phyloP scores from a whole-genome alignment of 92 coral and sea anemone species.

The Ricordea florida region DNA sequence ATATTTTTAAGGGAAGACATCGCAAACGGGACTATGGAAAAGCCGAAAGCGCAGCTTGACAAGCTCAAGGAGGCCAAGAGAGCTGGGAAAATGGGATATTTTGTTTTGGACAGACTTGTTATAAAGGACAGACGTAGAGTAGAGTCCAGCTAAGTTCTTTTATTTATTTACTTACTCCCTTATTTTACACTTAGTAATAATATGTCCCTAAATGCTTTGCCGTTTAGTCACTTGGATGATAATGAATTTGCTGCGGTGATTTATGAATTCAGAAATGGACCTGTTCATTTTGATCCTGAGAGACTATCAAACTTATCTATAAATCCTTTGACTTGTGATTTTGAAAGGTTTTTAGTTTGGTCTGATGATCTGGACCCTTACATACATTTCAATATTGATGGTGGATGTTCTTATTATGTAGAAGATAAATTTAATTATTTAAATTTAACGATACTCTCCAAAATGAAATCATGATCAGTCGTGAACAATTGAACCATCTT shows the following conservation, averaged over 20 bases:
- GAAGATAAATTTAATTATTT: constrained; percentile 35
- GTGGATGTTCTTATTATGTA: too few relatives aligned
- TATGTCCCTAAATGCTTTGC: too few relatives aligned
- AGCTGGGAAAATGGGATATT: constrained; percentile 3
- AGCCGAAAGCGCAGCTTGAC: not conserved
- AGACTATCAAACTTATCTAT: not conserved
- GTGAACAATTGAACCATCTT: not conserved
- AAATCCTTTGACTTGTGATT: constrained; percentile 20
- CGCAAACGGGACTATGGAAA: not conserved
- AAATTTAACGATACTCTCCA: not conserved
- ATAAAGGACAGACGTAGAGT: not conserved
- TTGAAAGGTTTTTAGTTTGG: not conserved
- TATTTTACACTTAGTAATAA: too few relatives aligned
- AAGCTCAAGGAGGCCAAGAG: not conserved
- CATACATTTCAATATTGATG: too few relatives aligned
- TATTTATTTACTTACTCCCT: too few relatives aligned
- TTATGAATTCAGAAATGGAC: too few relatives aligned
- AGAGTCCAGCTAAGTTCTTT: constrained; percentile 1
- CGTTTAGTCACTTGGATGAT: too few relatives aligned
- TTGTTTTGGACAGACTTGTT: constrained; percentile 8
- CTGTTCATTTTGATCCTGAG: too few relatives aligned
- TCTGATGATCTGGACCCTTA: too few relatives aligned
- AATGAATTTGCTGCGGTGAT: too few relatives aligned
- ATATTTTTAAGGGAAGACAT: constrained; percentile 8
- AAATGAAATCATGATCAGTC: too few relatives aligned